Conservation (phyloP, 1,140 invertebrate species). For the Gryllus bimaculatus region DNA sequence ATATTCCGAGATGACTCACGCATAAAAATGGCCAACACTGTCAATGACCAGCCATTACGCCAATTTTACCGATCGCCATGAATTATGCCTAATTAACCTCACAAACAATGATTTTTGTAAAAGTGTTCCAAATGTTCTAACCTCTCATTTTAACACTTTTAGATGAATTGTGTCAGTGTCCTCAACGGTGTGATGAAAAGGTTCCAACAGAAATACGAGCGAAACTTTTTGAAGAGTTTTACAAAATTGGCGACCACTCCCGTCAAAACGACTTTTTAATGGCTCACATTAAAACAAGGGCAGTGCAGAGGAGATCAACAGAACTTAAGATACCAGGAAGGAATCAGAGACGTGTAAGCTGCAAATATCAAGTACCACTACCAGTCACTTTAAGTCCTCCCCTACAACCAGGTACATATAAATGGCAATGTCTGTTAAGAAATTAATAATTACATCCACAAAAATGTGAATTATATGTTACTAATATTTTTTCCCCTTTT, state of each 20-base stretch:
- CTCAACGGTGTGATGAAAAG: slow-evolving; percentile 41
- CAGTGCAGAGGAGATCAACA: slow-evolving; percentile 20
- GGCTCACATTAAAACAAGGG: slow-evolving; percentile 36
- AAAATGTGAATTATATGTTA: not conserved
- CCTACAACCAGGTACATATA: slow-evolving; percentile 1
- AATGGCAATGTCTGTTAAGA: slow-evolving; percentile 1
- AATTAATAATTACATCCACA: slow-evolving; percentile 19
- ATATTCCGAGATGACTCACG: not conserved
- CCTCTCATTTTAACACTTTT: slow-evolving; percentile 16
- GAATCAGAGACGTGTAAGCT: slow-evolving; percentile 37
- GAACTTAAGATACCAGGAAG: slow-evolving; percentile 27
- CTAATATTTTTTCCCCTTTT: not conserved
- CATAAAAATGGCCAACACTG: not conserved
- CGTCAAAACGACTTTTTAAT: slow-evolving; percentile 38
- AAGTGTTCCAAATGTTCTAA: not conserved
- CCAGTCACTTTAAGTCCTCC: not conserved
- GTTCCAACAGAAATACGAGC: slow-evolving; percentile 35
- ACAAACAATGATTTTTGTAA: not conserved
- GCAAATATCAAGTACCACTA: slow-evolving; percentile 39
- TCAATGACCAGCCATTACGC: not conserved
- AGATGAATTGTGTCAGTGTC: slow-evolving; percentile 43
- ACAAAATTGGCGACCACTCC: slow-evolving; percentile 36
- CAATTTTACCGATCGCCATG: not conserved
- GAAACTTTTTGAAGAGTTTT: slow-evolving; percentile 38
- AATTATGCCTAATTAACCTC: not conserved